Evolutionary conservation across 2,797 vertebrate species (phyloP), one percentile per base, ranked within the genome.

Genomic region (Tokudaia muenninki): DNA sequence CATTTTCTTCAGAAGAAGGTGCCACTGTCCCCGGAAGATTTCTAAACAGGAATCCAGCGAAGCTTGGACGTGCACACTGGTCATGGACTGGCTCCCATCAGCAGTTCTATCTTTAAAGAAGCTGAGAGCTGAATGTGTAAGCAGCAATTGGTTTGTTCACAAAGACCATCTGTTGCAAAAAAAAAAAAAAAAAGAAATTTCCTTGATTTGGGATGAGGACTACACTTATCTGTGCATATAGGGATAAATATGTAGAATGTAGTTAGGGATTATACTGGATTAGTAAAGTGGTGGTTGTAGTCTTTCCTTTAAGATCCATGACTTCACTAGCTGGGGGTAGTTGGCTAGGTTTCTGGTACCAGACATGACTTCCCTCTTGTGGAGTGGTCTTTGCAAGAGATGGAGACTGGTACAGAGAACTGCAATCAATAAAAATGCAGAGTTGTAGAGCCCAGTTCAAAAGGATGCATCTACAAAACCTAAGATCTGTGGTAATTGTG

Each of bases 81-180:
- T 34, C 57, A 3, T 7, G 16, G 77, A 74, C 74, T 24, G 37
- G 26, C 6, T 6, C 29, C 77, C 24, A 19, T 34, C 61, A 75
- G 17, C 34, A 37, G 61, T 79, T 92, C 86, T 79, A 24, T 70
- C 26, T 74, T 67, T 93, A 75, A 84, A 83, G 63, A 87, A 29
- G 14, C 83, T 14, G 63, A 81, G 3, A 74, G n/a, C 19, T 47
- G 37, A 82, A 41, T 29, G 41, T 13, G 0, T n/a, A 90, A 75
- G 11, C 47, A 47, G 79, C 50, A 34, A 14, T 24, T 24, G 1
- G 2, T 94, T 78, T 95, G 41, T 67, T 91, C 61, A 79, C 19
- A 80, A 93, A 78, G 59, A 90, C 87, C 91, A 87, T 67, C 83
- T 67, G 31, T n/a, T n/a, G 31, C 44, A 86, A 47, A 86, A 84